Conservation (phyloP, 2,888 invertebrate genomes). For the Drosophila leonis region DNA sequence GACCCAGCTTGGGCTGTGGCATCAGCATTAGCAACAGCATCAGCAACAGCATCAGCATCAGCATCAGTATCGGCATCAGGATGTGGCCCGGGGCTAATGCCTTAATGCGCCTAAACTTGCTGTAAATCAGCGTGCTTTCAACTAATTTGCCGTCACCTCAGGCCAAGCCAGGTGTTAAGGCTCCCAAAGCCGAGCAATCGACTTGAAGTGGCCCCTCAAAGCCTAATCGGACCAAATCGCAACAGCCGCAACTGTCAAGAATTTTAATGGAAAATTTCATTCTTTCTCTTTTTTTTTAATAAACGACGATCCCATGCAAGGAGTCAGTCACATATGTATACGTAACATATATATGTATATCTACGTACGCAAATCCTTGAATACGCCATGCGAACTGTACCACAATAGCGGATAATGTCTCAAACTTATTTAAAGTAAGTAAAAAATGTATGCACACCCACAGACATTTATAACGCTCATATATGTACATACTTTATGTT, state of each 20-base stretch:
- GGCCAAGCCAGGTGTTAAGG: slow-evolving; percentile 46
- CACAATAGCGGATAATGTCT: slow-evolving; percentile 37
- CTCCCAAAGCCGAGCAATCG: slow-evolving; percentile 52
- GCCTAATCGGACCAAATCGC: slow-evolving; percentile 45
- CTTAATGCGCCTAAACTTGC: slow-evolving; percentile 73
- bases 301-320: slow-evolving; percentile 46
- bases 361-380: slow-evolving; percentile 22
- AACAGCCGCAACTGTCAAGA: slow-evolving; percentile 35
- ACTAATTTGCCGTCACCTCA: slow-evolving; percentile 66
- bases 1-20: slow-evolving; percentile 42
- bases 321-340: slow-evolving; percentile 20
- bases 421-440: slow-evolving; percentile 59
- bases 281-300: slow-evolving; percentile 39
- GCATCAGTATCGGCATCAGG: slow-evolving; percentile 32
- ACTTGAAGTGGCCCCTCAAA: slow-evolving; percentile 48
- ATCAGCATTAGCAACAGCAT: slow-evolving; percentile 37
- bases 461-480: slow-evolving; percentile 21
- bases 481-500: slow-evolving; percentile 52
- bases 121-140: slow-evolving; percentile 73
- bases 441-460: slow-evolving; percentile 45
- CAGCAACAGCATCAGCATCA: slow-evolving; percentile 33
- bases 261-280: slow-evolving; percentile 62
- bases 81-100: slow-evolving; percentile 60
- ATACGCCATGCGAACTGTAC: slow-evolving; percentile 57
- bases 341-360: background rate